phyloP scores from a whole-genome alignment of 2,113 vertebrate species.

The Uria lomvia region DNA sequence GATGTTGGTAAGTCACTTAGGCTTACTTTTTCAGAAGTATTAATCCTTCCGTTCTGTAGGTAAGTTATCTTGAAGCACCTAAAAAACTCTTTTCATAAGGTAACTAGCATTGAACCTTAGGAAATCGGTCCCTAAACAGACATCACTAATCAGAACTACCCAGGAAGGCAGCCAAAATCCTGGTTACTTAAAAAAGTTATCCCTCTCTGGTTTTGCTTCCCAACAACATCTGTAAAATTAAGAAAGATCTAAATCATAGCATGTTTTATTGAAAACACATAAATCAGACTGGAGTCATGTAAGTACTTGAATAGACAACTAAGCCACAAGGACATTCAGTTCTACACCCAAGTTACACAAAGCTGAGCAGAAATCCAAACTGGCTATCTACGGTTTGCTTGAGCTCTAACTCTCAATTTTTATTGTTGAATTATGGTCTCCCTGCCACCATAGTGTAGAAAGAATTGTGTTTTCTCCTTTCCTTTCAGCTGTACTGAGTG shows the following conservation, averaged over 20 bases:
- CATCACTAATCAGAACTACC: neutral
- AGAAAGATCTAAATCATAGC: neutral
- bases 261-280: neutral
- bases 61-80: neutral
- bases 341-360: slow-evolving; percentile 16
- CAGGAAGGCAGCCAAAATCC: neutral
- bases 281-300: neutral
- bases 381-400: neutral
- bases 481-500: neutral
- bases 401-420: neutral
- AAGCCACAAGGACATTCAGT: slow-evolving; percentile 10
- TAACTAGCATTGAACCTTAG: neutral
- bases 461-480: neutral
- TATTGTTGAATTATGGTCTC: neutral
- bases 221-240: neutral
- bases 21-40: neutral
- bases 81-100: neutral
- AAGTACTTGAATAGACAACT: neutral
- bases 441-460: neutral
- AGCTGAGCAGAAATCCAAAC: neutral
- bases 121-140: neutral
- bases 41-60: neutral
- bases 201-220: neutral
- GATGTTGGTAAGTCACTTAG: neutral
- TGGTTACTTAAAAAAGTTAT: neutral